Conservation (phyloP, 2,888 invertebrate genomes). For the Conops quadrifasciatus region DNA sequence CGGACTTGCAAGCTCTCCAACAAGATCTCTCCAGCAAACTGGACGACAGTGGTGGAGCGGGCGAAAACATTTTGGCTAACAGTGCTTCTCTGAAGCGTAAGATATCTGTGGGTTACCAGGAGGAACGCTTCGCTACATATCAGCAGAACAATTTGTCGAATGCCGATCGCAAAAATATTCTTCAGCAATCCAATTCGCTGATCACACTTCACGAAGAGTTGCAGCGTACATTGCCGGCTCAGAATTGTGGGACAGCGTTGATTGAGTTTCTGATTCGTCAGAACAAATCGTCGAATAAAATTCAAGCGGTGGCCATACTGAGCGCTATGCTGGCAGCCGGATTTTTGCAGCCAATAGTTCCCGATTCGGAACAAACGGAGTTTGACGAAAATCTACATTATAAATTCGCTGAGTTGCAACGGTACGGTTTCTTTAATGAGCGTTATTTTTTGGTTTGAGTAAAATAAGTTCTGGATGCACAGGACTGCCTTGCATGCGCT, state of each 20-base stretch:
- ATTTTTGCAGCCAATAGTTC: slow-evolving; percentile 62
- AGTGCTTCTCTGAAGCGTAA: slow-evolving; percentile 66
- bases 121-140: slow-evolving; percentile 68
- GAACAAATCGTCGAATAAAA: slow-evolving; percentile 64
- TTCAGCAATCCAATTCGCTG: slow-evolving; percentile 65
- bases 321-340: slow-evolving; percentile 65
- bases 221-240: slow-evolving; percentile 57
- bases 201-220: slow-evolving; percentile 64
- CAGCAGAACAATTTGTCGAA: slow-evolving; percentile 56
- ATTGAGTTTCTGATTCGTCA: slow-evolving; percentile 61
- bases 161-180: slow-evolving; percentile 63
- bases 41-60: slow-evolving; percentile 47
- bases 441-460: too few species aligned
- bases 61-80: slow-evolving; percentile 47
- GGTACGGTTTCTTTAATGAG: slow-evolving; percentile 32
- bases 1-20: slow-evolving; percentile 80
- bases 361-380: slow-evolving; percentile 60
- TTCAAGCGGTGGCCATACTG: slow-evolving; percentile 63
- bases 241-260: slow-evolving; percentile 60
- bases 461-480: too few species aligned
- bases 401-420: slow-evolving; percentile 56
- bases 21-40: slow-evolving; percentile 74
- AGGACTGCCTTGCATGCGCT: too few species aligned
- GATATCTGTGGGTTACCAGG: slow-evolving; percentile 78
- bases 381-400: slow-evolving; percentile 63